phyloP scores from a whole-genome alignment of 2,113 vertebrate genomes.

The Grammomys dolichurus region DNA sequence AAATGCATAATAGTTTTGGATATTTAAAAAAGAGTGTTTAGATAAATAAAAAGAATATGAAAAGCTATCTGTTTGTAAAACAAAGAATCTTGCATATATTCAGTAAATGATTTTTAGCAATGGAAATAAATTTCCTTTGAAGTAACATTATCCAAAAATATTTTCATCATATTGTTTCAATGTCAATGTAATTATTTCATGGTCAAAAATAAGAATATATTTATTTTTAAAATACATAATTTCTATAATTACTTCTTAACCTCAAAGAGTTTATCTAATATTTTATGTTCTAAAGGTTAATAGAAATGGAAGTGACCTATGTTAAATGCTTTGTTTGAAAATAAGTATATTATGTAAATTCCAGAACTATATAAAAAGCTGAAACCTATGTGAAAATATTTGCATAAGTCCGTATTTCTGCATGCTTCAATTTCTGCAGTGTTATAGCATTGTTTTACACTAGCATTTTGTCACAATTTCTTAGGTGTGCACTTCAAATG shows the following conservation, averaged over 20 bases:
- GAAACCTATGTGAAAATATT: background rate
- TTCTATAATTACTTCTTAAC: background rate
- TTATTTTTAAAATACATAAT: slow-evolving; percentile 35
- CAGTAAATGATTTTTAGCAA: slow-evolving; percentile 58
- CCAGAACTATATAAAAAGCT: background rate
- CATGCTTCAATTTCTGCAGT: background rate
- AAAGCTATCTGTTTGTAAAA: slow-evolving; percentile 65
- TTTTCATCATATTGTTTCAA: slow-evolving; percentile 45
- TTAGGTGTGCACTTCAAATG: background rate
- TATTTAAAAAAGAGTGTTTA: slow-evolving; percentile 49
- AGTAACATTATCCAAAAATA: slow-evolving; percentile 45
- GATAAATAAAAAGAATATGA: slow-evolving; percentile 57
- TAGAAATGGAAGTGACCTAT: background rate
- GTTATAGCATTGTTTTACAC: background rate
- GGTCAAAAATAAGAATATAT: background rate
- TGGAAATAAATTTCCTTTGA: background rate
- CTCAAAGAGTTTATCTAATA: background rate
- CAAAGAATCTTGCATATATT: slow-evolving; percentile 32
- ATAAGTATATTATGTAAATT: background rate
- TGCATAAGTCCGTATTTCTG: background rate
- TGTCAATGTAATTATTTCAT: slow-evolving; percentile 60
- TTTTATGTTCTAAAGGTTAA: background rate
- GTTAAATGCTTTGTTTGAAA: background rate
- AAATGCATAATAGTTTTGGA: slow-evolving; percentile 55
- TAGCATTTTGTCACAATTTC: background rate